Conservation (phyloP, 1,140 invertebrate species). For the Rhopalosiphum maidis region DNA sequence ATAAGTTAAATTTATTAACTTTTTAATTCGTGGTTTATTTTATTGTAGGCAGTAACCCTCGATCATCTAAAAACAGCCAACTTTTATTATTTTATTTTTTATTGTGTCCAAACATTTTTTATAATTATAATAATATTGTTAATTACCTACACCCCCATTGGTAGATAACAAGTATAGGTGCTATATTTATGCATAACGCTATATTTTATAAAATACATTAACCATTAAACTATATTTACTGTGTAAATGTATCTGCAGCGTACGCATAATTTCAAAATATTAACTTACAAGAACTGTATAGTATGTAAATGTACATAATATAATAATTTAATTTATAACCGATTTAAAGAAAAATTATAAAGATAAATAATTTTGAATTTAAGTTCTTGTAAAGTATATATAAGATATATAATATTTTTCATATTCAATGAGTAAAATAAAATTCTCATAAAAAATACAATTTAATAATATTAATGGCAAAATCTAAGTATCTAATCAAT, state of each 20-base stretch:
- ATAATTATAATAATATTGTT: not conserved
- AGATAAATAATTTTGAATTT: not conserved
- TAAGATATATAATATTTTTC: no score
- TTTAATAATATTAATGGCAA: not conserved
- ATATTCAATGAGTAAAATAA: no score
- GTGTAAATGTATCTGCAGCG: not conserved
- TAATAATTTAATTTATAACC: not conserved
- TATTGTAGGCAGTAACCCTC: not conserved
- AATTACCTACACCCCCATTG: not conserved
- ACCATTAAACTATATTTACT: not conserved
- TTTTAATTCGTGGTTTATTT: not conserved
- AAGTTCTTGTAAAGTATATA: not conserved
- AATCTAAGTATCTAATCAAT: not conserved
- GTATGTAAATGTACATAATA: not conserved
- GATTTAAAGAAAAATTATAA: not conserved
- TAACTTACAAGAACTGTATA: not conserved
- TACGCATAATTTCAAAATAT: not conserved
- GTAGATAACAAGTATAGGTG: not conserved
- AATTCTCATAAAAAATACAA: no score
- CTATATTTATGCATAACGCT: not conserved
- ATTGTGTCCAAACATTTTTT: not conserved
- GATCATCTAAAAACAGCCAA: not conserved
- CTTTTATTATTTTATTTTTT: not conserved
- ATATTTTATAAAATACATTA: not conserved
- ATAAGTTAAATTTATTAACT: constrained; percentile 29